Conservation (phyloP, 2,797 vertebrate species). For the Lophius americanus region DNA sequence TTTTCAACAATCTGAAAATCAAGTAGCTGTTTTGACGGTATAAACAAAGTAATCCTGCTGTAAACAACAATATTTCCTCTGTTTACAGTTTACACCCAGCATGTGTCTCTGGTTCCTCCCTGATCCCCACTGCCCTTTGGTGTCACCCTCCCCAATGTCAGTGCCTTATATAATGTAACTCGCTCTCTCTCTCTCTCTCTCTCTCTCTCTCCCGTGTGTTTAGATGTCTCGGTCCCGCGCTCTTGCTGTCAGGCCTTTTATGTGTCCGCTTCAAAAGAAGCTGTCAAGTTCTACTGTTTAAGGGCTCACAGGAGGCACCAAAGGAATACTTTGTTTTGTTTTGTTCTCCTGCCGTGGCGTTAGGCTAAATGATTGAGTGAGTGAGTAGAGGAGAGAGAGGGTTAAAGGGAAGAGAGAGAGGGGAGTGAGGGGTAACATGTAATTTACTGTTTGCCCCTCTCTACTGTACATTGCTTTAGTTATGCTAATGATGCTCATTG, state of each 20-base stretch:
- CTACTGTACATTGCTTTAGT: slow-evolving; percentile 99
- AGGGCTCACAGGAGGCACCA: slow-evolving; percentile 73
- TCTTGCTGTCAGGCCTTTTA: slow-evolving; percentile 85
- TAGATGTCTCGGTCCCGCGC: slow-evolving; percentile 26
- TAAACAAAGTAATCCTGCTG: neutral
- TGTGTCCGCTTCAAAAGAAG: slow-evolving; percentile 94
- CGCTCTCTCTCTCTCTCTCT: slow-evolving; percentile 4
- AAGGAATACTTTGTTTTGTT: slow-evolving; percentile 77
- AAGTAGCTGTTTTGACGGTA: neutral
- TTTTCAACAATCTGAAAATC: neutral
- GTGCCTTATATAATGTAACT: slow-evolving; percentile 34
- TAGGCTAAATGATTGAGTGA: slow-evolving; percentile 63
- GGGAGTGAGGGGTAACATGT: slow-evolving; percentile 90
- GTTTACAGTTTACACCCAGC: slow-evolving; percentile 24
- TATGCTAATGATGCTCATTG: slow-evolving; percentile 98
- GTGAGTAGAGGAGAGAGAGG: slow-evolving; percentile 73
- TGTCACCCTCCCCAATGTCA: slow-evolving; percentile 47
- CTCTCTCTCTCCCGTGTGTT: slow-evolving; percentile 14
- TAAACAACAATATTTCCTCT: slow-evolving; percentile 13
- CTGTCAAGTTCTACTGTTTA: slow-evolving; percentile 90
- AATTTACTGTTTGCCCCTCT: slow-evolving; percentile 97
- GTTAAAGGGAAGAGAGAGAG: slow-evolving; percentile 48
- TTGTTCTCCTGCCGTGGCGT: slow-evolving; percentile 68
- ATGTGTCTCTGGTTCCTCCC: neutral
- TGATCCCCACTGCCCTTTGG: neutral